phyloP scores from a whole-genome alignment of 2,888 invertebrate species.

The Punctoribates punctum region DNA sequence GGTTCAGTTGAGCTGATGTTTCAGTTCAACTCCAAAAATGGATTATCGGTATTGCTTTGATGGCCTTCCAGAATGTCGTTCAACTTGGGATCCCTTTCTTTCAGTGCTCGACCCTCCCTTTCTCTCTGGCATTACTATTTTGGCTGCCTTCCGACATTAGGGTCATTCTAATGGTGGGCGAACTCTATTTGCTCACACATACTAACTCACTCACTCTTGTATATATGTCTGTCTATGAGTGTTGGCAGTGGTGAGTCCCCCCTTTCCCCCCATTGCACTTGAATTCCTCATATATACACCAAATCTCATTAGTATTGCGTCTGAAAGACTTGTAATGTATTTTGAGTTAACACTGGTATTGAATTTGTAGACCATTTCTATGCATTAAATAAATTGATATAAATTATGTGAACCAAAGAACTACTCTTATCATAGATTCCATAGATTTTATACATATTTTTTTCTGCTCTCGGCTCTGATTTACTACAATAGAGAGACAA shows the following conservation, averaged over 20 bases:
- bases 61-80: constrained; percentile 22
- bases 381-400: not conserved
- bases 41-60: constrained; percentile 22
- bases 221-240: constrained; percentile 19
- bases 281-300: not conserved
- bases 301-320: not conserved
- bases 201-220: constrained; percentile 38
- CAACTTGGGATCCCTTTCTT: not conserved
- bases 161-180: constrained; percentile 9
- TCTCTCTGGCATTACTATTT: constrained; percentile 34
- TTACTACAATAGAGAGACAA: too few species aligned
- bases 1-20: not conserved
- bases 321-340: not conserved
- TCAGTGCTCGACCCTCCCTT: constrained; percentile 9
- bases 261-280: not conserved
- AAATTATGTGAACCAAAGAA: not conserved
- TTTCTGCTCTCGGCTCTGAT: too few species aligned
- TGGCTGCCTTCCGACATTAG: constrained; percentile 37
- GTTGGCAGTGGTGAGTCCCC: not conserved
- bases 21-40: not conserved
- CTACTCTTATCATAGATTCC: not conserved
- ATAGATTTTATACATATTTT: too few species aligned
- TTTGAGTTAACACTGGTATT: not conserved
- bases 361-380: not conserved
- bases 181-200: constrained; percentile 34